phyloP scores from a whole-genome alignment of 2,888 invertebrate species.

The Cordylochernes scorpioides region DNA sequence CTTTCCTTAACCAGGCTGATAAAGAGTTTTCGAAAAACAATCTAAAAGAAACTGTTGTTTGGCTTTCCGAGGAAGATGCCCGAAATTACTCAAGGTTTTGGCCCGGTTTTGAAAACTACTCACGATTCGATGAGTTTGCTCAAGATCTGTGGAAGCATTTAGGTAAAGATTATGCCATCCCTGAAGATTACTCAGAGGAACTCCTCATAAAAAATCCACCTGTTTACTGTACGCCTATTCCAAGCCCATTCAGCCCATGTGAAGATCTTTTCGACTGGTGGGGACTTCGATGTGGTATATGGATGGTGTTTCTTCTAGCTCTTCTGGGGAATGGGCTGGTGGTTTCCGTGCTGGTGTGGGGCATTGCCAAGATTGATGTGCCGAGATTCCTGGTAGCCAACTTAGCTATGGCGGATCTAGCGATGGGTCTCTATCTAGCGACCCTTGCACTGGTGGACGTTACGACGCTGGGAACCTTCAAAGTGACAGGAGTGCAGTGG shows the following conservation, averaged over 20 bases:
- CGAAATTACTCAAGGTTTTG: too few species aligned
- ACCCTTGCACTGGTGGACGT: constrained; percentile 85
- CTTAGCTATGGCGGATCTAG: constrained; percentile 82
- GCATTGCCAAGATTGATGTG: constrained; percentile 71
- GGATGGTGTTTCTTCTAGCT: constrained; percentile 83
- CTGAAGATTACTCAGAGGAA: too few species aligned
- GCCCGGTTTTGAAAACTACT: too few species aligned
- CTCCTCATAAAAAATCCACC: too few species aligned
- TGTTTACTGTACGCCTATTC: too few species aligned
- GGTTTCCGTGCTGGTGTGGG: constrained; percentile 68
- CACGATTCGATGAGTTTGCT: too few species aligned
- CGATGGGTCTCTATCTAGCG: constrained; percentile 79
- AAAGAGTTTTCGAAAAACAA: constrained; percentile 6
- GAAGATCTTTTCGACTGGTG: constrained; percentile 92
- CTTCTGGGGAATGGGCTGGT: constrained; percentile 87
- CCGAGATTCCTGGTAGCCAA: constrained; percentile 88
- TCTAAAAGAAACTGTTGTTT: constrained; percentile 13
- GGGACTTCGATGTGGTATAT: constrained; percentile 82
- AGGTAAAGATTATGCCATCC: too few species aligned
- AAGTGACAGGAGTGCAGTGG: constrained; percentile 47
- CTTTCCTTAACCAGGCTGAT: constrained; percentile 34
- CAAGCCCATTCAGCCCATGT: constrained; percentile 77
- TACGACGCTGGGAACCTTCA: constrained; percentile 77
- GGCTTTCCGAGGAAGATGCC: too few species aligned
- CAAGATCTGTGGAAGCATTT: too few species aligned